Base-by-base conservation (phyloP, 2,888 invertebrate genomes). In the Augochlorella aurata region DNA sequence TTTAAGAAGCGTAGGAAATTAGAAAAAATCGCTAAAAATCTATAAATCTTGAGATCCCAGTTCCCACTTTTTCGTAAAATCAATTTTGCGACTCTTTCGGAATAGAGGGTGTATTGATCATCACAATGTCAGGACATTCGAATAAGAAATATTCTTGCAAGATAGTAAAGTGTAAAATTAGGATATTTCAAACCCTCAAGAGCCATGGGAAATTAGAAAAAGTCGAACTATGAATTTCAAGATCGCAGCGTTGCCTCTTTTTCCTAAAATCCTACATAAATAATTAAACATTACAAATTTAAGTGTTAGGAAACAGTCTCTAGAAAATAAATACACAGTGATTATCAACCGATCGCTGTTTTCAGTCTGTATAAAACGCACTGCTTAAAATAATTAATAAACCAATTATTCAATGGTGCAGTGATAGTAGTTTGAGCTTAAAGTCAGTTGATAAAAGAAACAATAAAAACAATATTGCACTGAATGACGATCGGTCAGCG, bases 271-370 rank as follows among this genome's bases (percentile, higher is more conserved):
- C 58, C 58, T 58, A 58, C 24, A 63, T 68, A 50, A 68, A 67
- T 81, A 85, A 86, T 73, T 74, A 79, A 81, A 76, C 72, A 68
- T 74, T 79, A 71, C 29, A 73, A 61, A 71, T 68, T 81, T 78
- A 77, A 63, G 77, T 49, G 21, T 79, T 79, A 84, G 77, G 71
- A 79, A 78, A 79, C 82, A 88, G 88, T 87, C 81, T 86, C 85
- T 81, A 66, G 8, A 63, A 24, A 71, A 74, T 38, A 50, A 70
- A 76, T 75, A 38, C 85, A 82, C 77, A 76, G 67, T 63, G 83
- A 88, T 86, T 87, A 87, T 79, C 85, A 86, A 84, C 81, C 71
- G 79, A 87, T 82, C 74, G 9, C 61, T 54, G 67, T 79, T 65
- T 70, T 77, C 72, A 74, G 77, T 84, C 77, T 66, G 49, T 68